Evolutionary conservation across 1,140 invertebrate species (phyloP), one percentile per base, ranked within the genome.

Genomic region (Camponotus vicinus): DNA sequence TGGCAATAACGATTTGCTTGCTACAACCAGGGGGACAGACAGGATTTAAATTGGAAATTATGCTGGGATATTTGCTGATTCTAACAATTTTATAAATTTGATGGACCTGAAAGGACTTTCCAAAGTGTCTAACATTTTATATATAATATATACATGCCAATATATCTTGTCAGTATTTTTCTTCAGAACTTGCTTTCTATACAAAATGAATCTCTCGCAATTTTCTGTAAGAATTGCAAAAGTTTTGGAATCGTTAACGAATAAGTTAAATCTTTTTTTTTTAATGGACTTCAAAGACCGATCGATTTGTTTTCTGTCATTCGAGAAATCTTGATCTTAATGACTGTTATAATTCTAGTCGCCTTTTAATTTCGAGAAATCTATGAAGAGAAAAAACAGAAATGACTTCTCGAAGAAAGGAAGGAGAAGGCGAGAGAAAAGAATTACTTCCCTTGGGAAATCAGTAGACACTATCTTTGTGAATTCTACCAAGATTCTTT

Each of bases 391-490:
- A 42, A 18, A 0, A 32, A 6, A 15, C 32, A 34, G 59, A 4
- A n/a, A n/a, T 55, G 42, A 40, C n/a, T 45, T 15, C 32, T 78
- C 27, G 45, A 34, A 40, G 63, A 40, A 52, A 32, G 34, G 52
- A 69, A 55, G 27, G 27, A 27, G 27, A 83, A 42, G 52, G 7
- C 27, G 40, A 57, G 52, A 63, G 64, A 85, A 64, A 85, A 21
- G 21, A 85, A 90, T 90, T 80, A 80, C 79, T 85, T 18, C 79
- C 80, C 88, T 63, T 76, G 88, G 85, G 88, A 89, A 89, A 89
- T 90, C 89, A 90, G 79, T 76, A 76, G 88, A 82, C 87, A 89
- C 87, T 73, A 86, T 55, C 70, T 75, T 76, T 63, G 78, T 52
- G 88, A 84, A 87, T 90, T 85, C 86, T 87, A 85, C 52, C 27